A percentile compares a stretch with the other conserved stretches of the same genome.
Conservation (phyloP, 2,113 vertebrate species). For the Leucoraja erinaceus region DNA sequence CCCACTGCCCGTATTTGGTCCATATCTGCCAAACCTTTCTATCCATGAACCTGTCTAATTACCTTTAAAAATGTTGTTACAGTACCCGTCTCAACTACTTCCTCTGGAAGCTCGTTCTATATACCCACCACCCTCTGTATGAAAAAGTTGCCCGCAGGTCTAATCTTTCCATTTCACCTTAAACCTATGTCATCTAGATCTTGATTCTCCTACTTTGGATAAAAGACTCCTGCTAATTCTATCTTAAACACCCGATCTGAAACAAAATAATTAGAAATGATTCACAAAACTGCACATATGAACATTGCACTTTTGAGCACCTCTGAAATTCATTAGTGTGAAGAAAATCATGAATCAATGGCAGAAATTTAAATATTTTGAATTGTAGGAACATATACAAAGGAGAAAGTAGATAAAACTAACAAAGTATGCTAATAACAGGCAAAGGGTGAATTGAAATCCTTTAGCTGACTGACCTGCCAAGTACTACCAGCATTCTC, state of each 20-base stretch:
- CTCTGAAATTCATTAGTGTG: conserved; percentile 50
- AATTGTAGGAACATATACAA: background rate
- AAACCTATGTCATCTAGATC: no score
- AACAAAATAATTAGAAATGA: background rate
- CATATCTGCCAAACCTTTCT: no score
- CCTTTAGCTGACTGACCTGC: background rate
- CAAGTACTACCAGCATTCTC: background rate
- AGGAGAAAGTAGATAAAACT: background rate
- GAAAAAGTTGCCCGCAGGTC: no score
- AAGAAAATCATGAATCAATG: conserved; percentile 46
- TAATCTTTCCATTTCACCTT: no score
- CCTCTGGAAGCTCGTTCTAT: no score
- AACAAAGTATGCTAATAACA: background rate
- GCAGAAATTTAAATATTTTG: conserved; percentile 1
- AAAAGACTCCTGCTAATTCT: no score
- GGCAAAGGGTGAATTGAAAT: background rate
- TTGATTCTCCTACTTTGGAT: no score
- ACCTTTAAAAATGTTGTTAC: no score
- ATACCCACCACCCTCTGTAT: no score
- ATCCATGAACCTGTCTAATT: background rate
- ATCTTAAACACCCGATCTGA: no score
- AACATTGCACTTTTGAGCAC: background rate
- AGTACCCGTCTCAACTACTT: no score
- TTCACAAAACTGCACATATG: background rate
- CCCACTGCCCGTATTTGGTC: no score